phyloP scores from a whole-genome alignment of 2,888 invertebrate species.

The Argyresthia goedartella region DNA sequence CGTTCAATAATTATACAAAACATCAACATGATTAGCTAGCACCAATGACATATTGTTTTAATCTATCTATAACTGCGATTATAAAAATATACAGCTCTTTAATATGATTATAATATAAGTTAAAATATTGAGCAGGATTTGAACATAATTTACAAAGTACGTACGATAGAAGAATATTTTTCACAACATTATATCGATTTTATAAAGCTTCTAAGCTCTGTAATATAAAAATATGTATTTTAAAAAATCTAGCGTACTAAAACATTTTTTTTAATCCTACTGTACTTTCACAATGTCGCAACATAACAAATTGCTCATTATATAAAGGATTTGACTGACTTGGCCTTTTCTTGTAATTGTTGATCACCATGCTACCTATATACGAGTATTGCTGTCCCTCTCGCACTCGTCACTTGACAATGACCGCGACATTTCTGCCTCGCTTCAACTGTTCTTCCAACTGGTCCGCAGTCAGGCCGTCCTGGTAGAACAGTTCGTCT shows the following conservation, averaged over 20 bases:
- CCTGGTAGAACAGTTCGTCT: conserved; percentile 89
- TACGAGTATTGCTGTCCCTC: too few species aligned
- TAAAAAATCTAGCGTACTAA: too few species aligned
- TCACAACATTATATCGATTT: too few species aligned
- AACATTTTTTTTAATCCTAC: too few species aligned
- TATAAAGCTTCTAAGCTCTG: too few species aligned
- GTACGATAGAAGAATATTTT: not conserved
- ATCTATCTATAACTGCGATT: not conserved
- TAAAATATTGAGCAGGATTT: not conserved
- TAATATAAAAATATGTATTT: too few species aligned
- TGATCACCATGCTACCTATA: too few species aligned
- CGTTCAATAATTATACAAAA: conserved; percentile 1
- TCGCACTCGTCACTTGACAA: conserved; percentile 39
- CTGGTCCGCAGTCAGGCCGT: conserved; percentile 77
- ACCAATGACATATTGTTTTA: conserved; percentile 1
- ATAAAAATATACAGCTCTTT: too few species aligned
- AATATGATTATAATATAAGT: not conserved
- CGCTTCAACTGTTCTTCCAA: conserved; percentile 82
- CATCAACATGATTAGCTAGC: conserved; percentile 16
- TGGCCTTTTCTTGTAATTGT: too few species aligned
- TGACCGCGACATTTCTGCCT: conserved; percentile 80
- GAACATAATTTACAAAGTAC: not conserved
- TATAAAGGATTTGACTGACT: too few species aligned
- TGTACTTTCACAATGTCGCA: too few species aligned
- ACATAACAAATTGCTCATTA: too few species aligned